Base-by-base conservation (phyloP, 2,797 vertebrate genomes). In the Coregonus sp. region DNA sequence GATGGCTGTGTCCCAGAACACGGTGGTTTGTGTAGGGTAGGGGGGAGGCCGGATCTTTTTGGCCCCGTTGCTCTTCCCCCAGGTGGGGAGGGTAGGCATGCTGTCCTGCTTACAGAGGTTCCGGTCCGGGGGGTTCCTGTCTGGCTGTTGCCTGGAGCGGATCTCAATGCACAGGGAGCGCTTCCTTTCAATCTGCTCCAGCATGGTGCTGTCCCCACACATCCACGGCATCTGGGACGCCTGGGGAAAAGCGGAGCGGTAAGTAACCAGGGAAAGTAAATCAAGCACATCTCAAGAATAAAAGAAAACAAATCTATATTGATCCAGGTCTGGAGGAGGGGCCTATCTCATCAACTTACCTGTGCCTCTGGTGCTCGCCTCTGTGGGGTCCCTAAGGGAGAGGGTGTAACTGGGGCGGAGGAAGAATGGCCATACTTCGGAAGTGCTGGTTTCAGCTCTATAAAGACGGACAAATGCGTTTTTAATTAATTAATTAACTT, bases 1-100 rank as follows among this genome's bases (percentile, higher is more conserved):
- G 89, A 99, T 99, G 86, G 98, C 97, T 0, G 97, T 99, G 91
- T 99, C 98, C 98, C 98, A 99, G 92, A 99, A 98, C 73, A 99
- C 97, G 54, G 97, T 98, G 70, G 95, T 97, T 81, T 99, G 98
- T 86, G 96, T 96, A 20, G 97, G 96, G 86, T 98, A 99, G 9
- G 97, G 97, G 25, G 98, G 97, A 78, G 98, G 97, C 82, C 96
- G 96, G 84, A 96, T 95, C 89, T 97, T 99, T 92, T 99, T 99
- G 76, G 94, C 90, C 74, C 95, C 96, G 0, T 94, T 94, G 56
- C 92, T 96, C 40, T 47, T 47, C 40, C 40, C 40, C 9, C 40
- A 47, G 40, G 9, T 47, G 40, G 40, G 40, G 9, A 47, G 40
- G 40, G 40, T 47, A 47, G 40, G 40, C 40, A 12, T 47, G 9